phyloP scores from a whole-genome alignment of 2,888 invertebrate species.

The Tanytarsus gracilentus region DNA sequence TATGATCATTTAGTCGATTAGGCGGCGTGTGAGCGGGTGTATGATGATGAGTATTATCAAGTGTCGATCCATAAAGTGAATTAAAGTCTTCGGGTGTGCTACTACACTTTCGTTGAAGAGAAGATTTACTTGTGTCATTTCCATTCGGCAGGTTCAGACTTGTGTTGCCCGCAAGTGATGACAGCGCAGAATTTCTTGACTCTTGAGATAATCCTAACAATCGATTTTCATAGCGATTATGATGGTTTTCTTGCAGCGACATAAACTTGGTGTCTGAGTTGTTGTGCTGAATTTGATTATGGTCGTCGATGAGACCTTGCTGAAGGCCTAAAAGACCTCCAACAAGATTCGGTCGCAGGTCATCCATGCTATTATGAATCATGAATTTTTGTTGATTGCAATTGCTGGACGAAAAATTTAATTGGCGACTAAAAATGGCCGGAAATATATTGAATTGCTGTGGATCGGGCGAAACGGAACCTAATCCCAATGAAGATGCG shows the following conservation, averaged over 20 bases:
- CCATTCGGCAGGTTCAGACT: slow-evolving; percentile 26
- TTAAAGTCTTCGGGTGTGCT: slow-evolving; percentile 84
- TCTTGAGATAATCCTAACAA: slow-evolving; percentile 38
- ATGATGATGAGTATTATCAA: slow-evolving; percentile 47
- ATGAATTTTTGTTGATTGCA: slow-evolving; percentile 72
- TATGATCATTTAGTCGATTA: slow-evolving; percentile 48
- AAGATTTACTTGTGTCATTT: slow-evolving; percentile 39
- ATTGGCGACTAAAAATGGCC: slow-evolving; percentile 80
- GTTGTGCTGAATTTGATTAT: slow-evolving; percentile 49
- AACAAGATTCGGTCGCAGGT: slow-evolving; percentile 71
- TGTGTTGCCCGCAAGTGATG: slow-evolving; percentile 7
- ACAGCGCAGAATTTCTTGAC: slow-evolving; percentile 8
- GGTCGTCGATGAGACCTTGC: slow-evolving; percentile 70
- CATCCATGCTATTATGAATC: slow-evolving; percentile 48
- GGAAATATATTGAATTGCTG: slow-evolving; percentile 89
- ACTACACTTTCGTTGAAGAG: slow-evolving; percentile 60
- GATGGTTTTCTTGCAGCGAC: slow-evolving; percentile 45
- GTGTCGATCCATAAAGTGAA: slow-evolving; percentile 62
- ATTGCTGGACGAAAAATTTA: slow-evolving; percentile 66
- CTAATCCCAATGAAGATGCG: slow-evolving; percentile 40
- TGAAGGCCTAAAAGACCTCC: slow-evolving; percentile 70
- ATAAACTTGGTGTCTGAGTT: slow-evolving; percentile 45
- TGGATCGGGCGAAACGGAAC: slow-evolving; percentile 43
- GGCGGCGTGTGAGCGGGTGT: slow-evolving; percentile 66
- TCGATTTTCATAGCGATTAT: slow-evolving; percentile 44